A percentile compares a stretch with the other conserved stretches of the same genome.
Conservation (phyloP, 2,888 invertebrate species). For the Latrodectus hesperus region DNA sequence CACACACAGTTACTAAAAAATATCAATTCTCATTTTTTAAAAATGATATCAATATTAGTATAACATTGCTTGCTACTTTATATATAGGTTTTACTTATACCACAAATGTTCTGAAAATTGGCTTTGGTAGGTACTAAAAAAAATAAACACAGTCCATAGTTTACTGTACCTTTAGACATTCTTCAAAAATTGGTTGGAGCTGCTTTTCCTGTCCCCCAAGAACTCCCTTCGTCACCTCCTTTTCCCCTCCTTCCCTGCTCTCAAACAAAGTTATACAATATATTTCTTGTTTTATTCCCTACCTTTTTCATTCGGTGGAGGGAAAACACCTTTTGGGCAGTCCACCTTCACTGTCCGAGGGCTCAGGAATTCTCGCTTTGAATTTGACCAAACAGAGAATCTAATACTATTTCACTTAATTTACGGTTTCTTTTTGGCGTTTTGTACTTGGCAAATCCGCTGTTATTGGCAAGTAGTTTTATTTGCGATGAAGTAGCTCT, state of each 20-base stretch:
- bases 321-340: conserved; percentile 10
- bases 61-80: too few relatives aligned
- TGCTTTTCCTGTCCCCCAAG: conserved; percentile 22
- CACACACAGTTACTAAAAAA: too few relatives aligned
- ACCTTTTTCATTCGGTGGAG: conserved; percentile 2
- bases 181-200: conserved; percentile 49
- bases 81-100: background rate
- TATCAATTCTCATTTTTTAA: too few relatives aligned
- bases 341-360: conserved; percentile 4
- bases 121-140: background rate
- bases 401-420: conserved; percentile 47
- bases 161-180: conserved; percentile 37
- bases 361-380: background rate
- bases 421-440: conserved; percentile 25
- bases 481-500: background rate
- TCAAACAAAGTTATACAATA: conserved; percentile 26
- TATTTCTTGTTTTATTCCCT: conserved; percentile 26
- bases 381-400: conserved; percentile 30
- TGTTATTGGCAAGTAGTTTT: background rate
- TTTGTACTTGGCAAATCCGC: background rate
- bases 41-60: too few relatives aligned
- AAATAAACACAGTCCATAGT: conserved; percentile 12
- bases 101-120: conserved; percentile 7
- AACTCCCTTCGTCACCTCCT: conserved; percentile 35
- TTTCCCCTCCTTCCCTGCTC: background rate